A percentile compares a stretch with the other conserved stretches of the same genome.
Evolutionary conservation across 2,113 vertebrate species (phyloP).

Genomic region (Zeus faber): DNA sequence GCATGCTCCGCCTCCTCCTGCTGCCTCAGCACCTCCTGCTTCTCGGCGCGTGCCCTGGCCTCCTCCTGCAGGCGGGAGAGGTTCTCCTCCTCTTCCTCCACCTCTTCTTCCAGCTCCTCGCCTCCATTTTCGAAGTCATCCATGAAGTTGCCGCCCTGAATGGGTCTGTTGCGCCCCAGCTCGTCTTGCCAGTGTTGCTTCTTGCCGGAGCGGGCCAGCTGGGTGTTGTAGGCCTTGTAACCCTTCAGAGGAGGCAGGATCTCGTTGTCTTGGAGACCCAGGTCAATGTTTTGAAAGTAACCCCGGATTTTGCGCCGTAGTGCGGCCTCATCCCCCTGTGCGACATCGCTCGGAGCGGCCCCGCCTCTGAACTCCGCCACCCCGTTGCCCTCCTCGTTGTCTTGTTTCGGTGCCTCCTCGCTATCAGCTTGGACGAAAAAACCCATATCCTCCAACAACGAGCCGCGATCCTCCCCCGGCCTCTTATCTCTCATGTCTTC

Average conservation of each 20-base stretch:
- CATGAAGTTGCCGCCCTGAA: conserved; percentile 73
- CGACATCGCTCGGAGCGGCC: conserved; percentile 33
- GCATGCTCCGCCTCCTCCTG: conserved; percentile 78
- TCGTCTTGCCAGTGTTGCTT: conserved; percentile 78
- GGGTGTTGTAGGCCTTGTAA: conserved; percentile 79
- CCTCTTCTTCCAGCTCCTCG: conserved; percentile 66
- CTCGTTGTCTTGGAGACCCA: conserved; percentile 79
- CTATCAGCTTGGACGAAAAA: conserved; percentile 14
- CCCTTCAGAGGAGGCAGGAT: conserved; percentile 79
- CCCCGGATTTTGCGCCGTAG: conserved; percentile 70
- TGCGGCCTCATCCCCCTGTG: conserved; percentile 52
- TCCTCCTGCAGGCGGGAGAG: conserved; percentile 73
- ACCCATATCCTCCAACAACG: conserved; percentile 33
- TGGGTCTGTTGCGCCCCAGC: conserved; percentile 45
- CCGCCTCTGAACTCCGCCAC: conserved; percentile 32
- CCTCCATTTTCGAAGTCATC: conserved; percentile 74
- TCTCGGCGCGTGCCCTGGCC: conserved; percentile 69
- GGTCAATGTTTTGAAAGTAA: conserved; percentile 77
- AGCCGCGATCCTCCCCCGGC: conserved; percentile 33
- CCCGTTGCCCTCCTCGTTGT: conserved; percentile 34
- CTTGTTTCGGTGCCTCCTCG: conserved; percentile 22
- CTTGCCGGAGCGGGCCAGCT: conserved; percentile 75
- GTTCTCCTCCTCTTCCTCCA: conserved; percentile 71
- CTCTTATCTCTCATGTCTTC: conserved; percentile 44
- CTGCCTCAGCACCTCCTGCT: conserved; percentile 74